Conservation (phyloP, 64 coral and sea anemone species). For the Orbicella faveolata region DNA sequence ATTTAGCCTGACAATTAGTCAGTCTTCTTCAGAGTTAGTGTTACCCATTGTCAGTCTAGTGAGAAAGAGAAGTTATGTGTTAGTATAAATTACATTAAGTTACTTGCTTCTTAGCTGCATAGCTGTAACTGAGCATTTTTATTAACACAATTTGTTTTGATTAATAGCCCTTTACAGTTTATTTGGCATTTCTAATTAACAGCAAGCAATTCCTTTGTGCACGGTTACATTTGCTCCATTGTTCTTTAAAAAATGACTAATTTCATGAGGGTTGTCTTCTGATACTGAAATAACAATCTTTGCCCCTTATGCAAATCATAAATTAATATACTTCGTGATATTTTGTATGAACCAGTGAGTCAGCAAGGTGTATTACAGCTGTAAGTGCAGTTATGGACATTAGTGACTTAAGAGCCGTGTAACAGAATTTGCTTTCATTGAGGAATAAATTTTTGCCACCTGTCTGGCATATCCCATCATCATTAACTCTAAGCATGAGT, state of each 20-base stretch:
- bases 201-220: no score
- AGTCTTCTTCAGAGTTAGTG: constrained; percentile 32
- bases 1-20: constrained; percentile 29
- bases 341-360: neutral
- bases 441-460: no score
- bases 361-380: neutral
- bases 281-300: no score
- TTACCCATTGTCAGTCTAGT: constrained; percentile 45
- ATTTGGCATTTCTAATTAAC: neutral
- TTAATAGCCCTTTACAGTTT: neutral
- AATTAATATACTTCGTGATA: neutral
- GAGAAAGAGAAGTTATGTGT: constrained; percentile 31
- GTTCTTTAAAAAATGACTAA: no score
- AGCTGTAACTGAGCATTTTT: neutral
- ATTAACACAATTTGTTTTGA: neutral
- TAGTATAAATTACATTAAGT: constrained; percentile 18
- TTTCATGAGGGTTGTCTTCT: no score
- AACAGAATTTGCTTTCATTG: no score
- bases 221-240: no score
- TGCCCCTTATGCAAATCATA: no score
- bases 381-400: neutral
- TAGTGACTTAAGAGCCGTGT: neutral
- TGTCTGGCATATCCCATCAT: no score
- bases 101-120: neutral
- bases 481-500: no score